A percentile compares a stretch with the other conserved stretches of the same genome.
These are phyloP conservation scores for Oscheius sp. DNA, from an alignment of 2,888 invertebrate genomes.

Conservation along the genomic window DNA sequence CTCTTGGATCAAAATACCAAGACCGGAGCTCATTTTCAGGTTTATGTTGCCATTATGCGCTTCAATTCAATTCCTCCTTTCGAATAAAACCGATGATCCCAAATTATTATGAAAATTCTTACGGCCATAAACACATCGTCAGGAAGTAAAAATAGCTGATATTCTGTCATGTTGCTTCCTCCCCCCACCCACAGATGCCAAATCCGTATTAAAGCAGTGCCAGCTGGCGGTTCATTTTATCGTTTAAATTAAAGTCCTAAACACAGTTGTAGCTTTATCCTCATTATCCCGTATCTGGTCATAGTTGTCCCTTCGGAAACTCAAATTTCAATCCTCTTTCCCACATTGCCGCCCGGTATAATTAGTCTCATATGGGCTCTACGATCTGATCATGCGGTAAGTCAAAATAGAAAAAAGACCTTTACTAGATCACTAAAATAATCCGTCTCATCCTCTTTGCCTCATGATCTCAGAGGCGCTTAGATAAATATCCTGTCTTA, in stretches of 20 bases:
- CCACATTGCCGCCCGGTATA: conserved; percentile 11
- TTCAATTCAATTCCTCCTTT: no score
- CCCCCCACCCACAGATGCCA: background rate
- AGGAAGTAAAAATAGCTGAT: background rate
- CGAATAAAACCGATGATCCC: no score
- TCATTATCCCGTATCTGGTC: conserved; percentile 19
- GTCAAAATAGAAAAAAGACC: conserved; percentile 22
- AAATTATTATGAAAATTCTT: no score
- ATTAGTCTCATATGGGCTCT: conserved; percentile 26
- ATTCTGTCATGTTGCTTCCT: conserved; percentile 1
- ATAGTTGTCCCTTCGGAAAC: conserved; percentile 14
- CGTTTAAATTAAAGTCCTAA: conserved; percentile 12
- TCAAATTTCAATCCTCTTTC: conserved; percentile 20
- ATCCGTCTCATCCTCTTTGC: background rate
- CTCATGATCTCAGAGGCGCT: background rate
- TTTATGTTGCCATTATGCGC: no score
- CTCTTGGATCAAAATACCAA: no score
- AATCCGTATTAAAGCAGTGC: no score
- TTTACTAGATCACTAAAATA: background rate
- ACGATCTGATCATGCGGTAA: conserved; percentile 30
- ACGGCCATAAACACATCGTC: no score
- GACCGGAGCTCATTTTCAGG: no score
- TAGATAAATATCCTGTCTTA: background rate
- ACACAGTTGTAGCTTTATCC: conserved; percentile 21
- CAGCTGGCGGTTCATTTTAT: conserved; percentile 23